Conservation (phyloP, 2,113 vertebrate species). For the Dinomys branickii region DNA sequence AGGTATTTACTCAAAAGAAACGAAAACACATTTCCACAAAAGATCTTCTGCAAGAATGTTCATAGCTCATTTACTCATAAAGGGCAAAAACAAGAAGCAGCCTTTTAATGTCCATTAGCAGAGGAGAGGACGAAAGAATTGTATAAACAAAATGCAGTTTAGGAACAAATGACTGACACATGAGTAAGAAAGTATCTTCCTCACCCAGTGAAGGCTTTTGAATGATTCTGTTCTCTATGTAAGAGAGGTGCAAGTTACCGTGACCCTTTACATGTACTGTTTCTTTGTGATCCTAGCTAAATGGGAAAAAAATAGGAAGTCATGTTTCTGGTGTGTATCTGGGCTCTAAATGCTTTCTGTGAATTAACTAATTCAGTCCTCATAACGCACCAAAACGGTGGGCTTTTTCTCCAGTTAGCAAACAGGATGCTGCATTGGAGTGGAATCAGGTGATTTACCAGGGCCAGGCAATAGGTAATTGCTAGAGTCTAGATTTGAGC, state of each 20-base stretch:
- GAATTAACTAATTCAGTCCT: not conserved
- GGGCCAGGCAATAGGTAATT: not conserved
- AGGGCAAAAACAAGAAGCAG: not conserved
- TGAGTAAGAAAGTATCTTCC: not conserved
- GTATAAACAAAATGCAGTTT: not conserved
- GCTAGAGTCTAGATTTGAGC: not conserved
- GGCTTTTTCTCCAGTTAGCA: not conserved
- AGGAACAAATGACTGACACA: not conserved
- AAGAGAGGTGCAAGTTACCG: not conserved
- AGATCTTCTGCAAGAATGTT: not conserved
- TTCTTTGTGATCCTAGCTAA: not conserved
- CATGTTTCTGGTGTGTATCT: not conserved
- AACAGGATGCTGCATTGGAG: not conserved
- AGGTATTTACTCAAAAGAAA: slow-evolving; percentile 34
- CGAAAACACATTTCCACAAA: not conserved
- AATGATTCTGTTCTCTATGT: not conserved
- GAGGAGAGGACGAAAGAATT: not conserved
- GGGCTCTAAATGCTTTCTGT: slow-evolving; percentile 43
- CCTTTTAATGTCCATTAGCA: not conserved
- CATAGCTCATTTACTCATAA: not conserved
- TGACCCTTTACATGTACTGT: not conserved
- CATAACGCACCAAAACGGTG: not conserved
- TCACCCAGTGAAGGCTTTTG: slow-evolving; percentile 43
- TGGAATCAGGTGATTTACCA: not conserved
- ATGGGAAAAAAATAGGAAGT: slow-evolving; percentile 13